phyloP scores from a whole-genome alignment of 2,113 vertebrate genomes.

The Probosciger aterrimus region DNA sequence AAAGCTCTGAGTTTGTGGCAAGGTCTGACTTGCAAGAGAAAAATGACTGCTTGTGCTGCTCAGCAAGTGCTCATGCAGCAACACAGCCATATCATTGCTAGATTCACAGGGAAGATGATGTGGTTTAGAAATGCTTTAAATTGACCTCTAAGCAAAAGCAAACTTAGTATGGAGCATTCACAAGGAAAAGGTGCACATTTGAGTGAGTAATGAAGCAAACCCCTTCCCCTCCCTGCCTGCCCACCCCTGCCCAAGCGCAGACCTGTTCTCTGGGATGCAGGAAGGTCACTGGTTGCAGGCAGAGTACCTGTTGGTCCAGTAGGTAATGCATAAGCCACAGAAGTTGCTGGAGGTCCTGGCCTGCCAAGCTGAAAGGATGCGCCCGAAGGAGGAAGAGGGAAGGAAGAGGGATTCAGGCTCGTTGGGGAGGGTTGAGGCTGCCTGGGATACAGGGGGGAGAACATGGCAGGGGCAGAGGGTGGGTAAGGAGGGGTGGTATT shows the following conservation, averaged over 20 bases:
- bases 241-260: conserved; percentile 75
- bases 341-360: conserved; percentile 87
- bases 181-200: neutral
- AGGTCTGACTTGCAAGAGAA: neutral
- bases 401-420: conserved; percentile 64
- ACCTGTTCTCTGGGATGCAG: conserved; percentile 90
- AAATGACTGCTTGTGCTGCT: neutral
- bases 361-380: conserved; percentile 90
- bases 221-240: neutral
- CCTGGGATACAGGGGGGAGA: conserved; percentile 54
- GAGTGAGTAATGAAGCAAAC: conserved; percentile 5
- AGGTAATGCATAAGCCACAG: conserved; percentile 79
- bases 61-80: neutral
- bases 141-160: neutral
- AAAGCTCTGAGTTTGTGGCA: neutral
- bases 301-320: conserved; percentile 93
- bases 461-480: conserved; percentile 66
- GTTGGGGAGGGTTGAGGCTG: conserved; percentile 70
- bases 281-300: conserved; percentile 79
- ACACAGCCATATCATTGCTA: too few species aligned
- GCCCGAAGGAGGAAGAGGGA: conserved; percentile 75
- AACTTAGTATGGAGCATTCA: neutral
- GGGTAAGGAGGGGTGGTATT: conserved; percentile 66
- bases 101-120: fast-evolving
- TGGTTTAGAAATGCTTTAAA: conserved; percentile 45